Conservation (phyloP, 1,140 invertebrate species). For the Listronotus bonariensis region DNA sequence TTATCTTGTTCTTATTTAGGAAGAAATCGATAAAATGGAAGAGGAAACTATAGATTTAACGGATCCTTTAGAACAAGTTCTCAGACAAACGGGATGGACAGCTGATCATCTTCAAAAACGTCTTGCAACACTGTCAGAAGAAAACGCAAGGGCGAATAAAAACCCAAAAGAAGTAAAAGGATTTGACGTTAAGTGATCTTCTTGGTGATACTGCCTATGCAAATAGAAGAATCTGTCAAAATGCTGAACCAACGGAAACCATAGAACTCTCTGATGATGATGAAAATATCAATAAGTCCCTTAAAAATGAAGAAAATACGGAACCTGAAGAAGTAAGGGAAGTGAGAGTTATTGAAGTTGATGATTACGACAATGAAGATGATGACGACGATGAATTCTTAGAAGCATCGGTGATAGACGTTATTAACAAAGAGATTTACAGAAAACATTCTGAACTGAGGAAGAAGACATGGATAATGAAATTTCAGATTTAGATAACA, state of each 20-base stretch:
- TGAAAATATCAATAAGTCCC: background rate
- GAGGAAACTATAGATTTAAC: constrained; percentile 27
- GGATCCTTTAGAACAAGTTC: constrained; percentile 18
- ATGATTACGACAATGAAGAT: constrained; percentile 5
- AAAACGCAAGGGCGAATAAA: background rate
- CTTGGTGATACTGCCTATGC: background rate
- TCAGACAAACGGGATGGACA: constrained; percentile 15
- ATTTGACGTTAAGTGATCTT: constrained; percentile 6
- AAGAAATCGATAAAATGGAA: constrained; percentile 19
- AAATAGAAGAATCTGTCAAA: background rate
- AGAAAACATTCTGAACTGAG: too few species aligned
- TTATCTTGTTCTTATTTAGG: constrained; percentile 8
- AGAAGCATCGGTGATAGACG: background rate
- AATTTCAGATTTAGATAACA: too few species aligned
- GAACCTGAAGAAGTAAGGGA: constrained; percentile 22
- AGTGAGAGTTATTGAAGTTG: constrained; percentile 28
- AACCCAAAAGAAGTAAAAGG: background rate
- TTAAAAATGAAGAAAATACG: background rate
- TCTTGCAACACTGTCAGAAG: background rate
- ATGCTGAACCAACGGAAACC: constrained; percentile 4
- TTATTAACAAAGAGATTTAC: too few species aligned
- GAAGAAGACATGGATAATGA: too few species aligned
- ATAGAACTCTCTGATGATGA: constrained; percentile 30
- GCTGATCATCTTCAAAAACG: constrained; percentile 8
- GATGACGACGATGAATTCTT: constrained; percentile 16